Percentiles rank a stretch among this genome's conserved stretches.
Conservation (phyloP, 2,888 invertebrate genomes). For the Mimachlamys varia region DNA sequence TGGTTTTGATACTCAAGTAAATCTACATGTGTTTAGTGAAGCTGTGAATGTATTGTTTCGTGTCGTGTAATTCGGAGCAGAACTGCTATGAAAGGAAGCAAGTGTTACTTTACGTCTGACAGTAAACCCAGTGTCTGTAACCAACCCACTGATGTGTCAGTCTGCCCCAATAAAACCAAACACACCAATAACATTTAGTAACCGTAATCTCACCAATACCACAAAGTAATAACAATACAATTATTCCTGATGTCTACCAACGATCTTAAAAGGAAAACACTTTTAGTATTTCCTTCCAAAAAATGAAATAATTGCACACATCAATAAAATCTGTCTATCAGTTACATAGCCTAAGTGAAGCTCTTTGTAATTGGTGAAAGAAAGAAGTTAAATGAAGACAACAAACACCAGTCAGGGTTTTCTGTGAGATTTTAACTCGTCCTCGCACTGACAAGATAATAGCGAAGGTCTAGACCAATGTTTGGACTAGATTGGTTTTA, state of each 20-base stretch:
- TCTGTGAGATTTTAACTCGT: background rate
- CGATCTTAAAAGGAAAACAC: constrained; percentile 10
- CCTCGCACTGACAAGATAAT: constrained; percentile 22
- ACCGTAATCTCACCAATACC: background rate
- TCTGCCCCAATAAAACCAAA: background rate
- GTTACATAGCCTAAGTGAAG: background rate
- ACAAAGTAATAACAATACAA: background rate
- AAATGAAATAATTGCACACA: constrained; percentile 2
- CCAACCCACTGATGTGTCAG: background rate
- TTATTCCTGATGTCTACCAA: background rate
- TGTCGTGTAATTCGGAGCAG: no score
- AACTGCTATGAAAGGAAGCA: no score
- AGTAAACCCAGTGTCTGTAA: background rate
- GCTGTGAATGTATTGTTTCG: no score
- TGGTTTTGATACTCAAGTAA: no score
- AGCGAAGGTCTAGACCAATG: constrained; percentile 18
- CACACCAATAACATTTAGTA: background rate
- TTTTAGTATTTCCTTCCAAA: background rate
- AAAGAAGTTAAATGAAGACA: constrained; percentile 13
- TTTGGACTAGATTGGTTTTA: constrained; percentile 31
- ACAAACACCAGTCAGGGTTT: background rate
- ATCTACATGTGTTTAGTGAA: no score
- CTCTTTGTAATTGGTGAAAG: background rate
- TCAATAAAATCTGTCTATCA: background rate
- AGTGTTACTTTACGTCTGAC: background rate